Evolutionary conservation across 2,888 invertebrate species (phyloP).

Genomic region (Oscheius sp.): DNA sequence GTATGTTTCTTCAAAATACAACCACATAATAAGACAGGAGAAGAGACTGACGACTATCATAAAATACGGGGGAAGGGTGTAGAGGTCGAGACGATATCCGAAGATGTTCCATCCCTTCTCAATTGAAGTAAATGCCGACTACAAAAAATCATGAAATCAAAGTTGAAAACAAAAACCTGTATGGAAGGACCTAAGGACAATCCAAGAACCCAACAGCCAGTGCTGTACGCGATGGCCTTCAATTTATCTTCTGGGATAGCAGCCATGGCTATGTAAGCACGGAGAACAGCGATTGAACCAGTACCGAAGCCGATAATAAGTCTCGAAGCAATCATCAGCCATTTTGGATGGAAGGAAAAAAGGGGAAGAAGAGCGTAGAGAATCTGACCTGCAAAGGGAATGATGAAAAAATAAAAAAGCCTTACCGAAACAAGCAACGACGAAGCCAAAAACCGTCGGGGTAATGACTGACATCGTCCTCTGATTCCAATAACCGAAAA

Average conservation of each 20-base stretch:
- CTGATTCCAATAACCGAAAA: constrained; percentile 49
- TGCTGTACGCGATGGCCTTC: constrained; percentile 49
- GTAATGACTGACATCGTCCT: constrained; percentile 40
- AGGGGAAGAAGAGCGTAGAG: constrained; percentile 40
- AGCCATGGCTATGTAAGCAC: constrained; percentile 49
- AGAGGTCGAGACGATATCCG: constrained; percentile 36
- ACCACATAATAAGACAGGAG: constrained; percentile 38
- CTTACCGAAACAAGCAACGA: constrained; percentile 32
- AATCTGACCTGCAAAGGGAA: constrained; percentile 39
- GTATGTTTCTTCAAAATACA: constrained; percentile 51
- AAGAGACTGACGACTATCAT: constrained; percentile 43
- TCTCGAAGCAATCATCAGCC: constrained; percentile 45
- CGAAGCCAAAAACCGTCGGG: constrained; percentile 38
- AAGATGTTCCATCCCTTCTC: constrained; percentile 37
- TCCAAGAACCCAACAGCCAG: constrained; percentile 48
- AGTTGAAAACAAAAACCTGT: constrained; percentile 31
- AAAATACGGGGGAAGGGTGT: constrained; percentile 48
- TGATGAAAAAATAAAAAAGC: too few species aligned
- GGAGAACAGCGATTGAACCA: constrained; percentile 39
- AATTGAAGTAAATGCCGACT: constrained; percentile 47
- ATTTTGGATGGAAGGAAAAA: constrained; percentile 32
- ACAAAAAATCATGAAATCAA: neutral
- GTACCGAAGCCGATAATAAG: constrained; percentile 46
- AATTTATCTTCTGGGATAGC: constrained; percentile 45
- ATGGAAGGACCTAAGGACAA: constrained; percentile 49